These are phyloP conservation scores for Carpatolechia fugitivella DNA, from an alignment of 2,888 invertebrate genomes.

Conservation along the genomic window DNA sequence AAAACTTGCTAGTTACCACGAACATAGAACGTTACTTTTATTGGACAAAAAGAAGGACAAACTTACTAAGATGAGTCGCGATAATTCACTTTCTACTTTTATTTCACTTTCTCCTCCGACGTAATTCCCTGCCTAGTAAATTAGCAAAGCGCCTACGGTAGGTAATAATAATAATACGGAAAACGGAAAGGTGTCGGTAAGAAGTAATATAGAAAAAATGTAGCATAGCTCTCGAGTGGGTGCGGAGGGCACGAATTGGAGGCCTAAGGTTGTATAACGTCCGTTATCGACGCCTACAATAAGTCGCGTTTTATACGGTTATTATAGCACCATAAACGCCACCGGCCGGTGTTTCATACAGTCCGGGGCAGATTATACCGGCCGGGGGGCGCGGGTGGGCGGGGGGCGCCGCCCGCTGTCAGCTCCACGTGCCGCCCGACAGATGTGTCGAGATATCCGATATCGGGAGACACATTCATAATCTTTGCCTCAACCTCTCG, in stretches of 20 bases:
- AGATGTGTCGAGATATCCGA: conserved; percentile 77
- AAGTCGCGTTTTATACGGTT: conserved; percentile 79
- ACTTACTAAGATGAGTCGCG: conserved; percentile 40
- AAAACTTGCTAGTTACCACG: conserved; percentile 70
- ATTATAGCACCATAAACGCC: conserved; percentile 78
- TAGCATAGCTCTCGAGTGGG: conserved; percentile 31
- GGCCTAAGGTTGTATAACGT: conserved; percentile 68
- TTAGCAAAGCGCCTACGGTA: conserved; percentile 40
- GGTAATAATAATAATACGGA: conserved; percentile 36
- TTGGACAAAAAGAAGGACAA: conserved; percentile 47
- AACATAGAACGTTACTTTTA: conserved; percentile 61
- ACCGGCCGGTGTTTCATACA: conserved; percentile 78
- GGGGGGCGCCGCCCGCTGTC: conserved; percentile 59
- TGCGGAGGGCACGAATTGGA: conserved; percentile 47
- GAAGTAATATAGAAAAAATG: conserved; percentile 45
- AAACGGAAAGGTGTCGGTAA: conserved; percentile 34
- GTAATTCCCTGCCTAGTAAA: conserved; percentile 10
- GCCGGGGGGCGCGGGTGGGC: conserved; percentile 37
- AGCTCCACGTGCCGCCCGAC: conserved; percentile 64
- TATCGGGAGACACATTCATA: conserved; percentile 78
- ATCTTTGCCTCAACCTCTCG: conserved; percentile 70
- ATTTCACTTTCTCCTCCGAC: conserved; percentile 13
- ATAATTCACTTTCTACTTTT: conserved; percentile 35
- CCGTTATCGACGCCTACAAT: conserved; percentile 77
- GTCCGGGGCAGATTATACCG: conserved; percentile 75